A percentile compares a stretch with the other conserved stretches of the same genome.
These are phyloP conservation scores for Noctua fimbriata DNA, from an alignment of 2,888 invertebrate species.

Conservation along the genomic window DNA sequence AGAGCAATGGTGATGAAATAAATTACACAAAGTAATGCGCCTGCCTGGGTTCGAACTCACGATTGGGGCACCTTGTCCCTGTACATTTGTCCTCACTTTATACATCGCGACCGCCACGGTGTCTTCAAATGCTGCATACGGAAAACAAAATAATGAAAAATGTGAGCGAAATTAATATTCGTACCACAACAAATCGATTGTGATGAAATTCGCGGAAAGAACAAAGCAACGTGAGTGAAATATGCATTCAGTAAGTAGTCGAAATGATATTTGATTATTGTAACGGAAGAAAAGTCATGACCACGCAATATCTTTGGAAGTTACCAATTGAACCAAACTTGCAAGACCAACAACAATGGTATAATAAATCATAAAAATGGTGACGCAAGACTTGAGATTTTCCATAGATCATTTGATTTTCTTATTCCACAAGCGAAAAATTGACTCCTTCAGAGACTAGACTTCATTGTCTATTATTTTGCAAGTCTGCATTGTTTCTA, in stretches of 20 bases:
- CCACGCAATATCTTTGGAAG: background rate
- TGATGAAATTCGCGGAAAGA: slow-evolving; percentile 42
- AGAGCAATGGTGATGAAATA: too few relatives aligned
- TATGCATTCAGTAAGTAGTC: slow-evolving; percentile 4
- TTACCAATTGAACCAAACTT: slow-evolving; percentile 1
- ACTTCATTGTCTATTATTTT: background rate
- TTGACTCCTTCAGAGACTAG: background rate
- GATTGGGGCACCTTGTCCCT: background rate
- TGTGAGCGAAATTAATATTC: slow-evolving; percentile 47
- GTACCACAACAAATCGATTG: slow-evolving; percentile 56
- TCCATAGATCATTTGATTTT: background rate
- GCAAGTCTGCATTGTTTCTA: background rate
- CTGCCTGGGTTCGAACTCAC: too few relatives aligned
- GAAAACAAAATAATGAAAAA: slow-evolving; percentile 37
- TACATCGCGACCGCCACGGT: slow-evolving; percentile 1
- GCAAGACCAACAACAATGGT: background rate
- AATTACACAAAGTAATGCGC: too few relatives aligned
- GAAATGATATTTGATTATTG: background rate
- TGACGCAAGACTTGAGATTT: background rate
- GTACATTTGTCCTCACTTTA: slow-evolving; percentile 4
- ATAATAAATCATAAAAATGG: background rate
- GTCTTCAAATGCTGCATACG: slow-evolving; percentile 17
- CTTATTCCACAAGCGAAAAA: background rate
- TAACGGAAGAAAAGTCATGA: background rate
- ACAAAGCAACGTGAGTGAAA: slow-evolving; percentile 34